Base-by-base conservation (phyloP, 2,888 invertebrate genomes). In the Cosmia pyralina region DNA sequence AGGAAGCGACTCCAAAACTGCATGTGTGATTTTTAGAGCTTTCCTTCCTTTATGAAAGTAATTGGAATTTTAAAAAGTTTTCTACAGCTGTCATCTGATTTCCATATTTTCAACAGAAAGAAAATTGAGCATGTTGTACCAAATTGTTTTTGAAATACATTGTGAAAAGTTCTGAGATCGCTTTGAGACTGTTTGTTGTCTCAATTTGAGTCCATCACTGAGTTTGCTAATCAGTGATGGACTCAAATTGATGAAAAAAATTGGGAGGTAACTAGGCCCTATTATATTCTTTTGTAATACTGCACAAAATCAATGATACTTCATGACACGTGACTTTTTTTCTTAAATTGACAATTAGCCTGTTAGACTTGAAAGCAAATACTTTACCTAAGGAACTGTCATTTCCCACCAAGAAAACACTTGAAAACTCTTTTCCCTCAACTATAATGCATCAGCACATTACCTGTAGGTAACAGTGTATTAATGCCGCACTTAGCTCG, bases 401-500 rank as follows among this genome's bases (percentile, higher is more conserved):
- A 41, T 34, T n/a, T 62, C 17, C 38, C 38, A 4, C 1, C 0
- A n/a, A 59, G 50, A 41, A 52, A 53, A 41, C 48, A 34, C 64
- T 60, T 55, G 17, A 57, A 60, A n/a, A 44, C 34, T 50, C 41
- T 22, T 57, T 53, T 7, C 4, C 46, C 28, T 66, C 50, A 60
- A 41, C 50, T 68, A 65, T 75, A 70, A 81, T 75, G 69, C 69
- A 74, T 66, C 65, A 65, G 46, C 64, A 19, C 59, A 70, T 69
- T 81, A 84, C 48, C 64, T 53, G 50, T 46, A 68, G 34, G 58
- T 53, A 72, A 68, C 76, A 64, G 65, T 48, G 48, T 70, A 75
- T 82, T 83, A 82, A 82, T 82, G 70, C 50, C 38, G 72, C 68
- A 73, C 82, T 84, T 82, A 75, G 72, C 53, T 4, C 41, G 53